phyloP scores from a whole-genome alignment of 2,888 invertebrate species.

The Fragum whitleyi region DNA sequence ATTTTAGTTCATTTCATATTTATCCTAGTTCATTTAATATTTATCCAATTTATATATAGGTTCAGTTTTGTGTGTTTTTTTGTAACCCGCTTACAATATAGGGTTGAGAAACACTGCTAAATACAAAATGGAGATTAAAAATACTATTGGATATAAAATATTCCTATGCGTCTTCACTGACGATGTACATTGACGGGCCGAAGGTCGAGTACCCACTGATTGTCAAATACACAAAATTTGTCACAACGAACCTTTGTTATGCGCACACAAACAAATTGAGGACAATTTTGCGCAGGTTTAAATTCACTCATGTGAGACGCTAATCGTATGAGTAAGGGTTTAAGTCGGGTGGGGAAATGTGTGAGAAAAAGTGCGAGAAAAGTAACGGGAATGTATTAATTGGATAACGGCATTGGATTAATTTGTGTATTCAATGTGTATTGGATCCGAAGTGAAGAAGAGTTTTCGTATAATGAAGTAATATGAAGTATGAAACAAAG shows the following conservation, averaged over 20 bases:
- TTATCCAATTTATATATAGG: too few species aligned
- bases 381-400: conserved; percentile 15
- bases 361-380: conserved; percentile 9
- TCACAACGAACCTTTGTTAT: conserved; percentile 74
- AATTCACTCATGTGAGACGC: conserved; percentile 47
- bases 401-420: background rate
- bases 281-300: conserved; percentile 69
- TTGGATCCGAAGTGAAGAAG: background rate
- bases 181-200: too few species aligned
- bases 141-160: too few species aligned
- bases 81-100: too few species aligned
- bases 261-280: conserved; percentile 68
- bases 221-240: conserved; percentile 52
- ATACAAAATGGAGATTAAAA: too few species aligned
- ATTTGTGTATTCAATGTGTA: conserved; percentile 16
- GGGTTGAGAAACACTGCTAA: too few species aligned
- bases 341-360: conserved; percentile 28
- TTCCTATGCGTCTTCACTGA: too few species aligned
- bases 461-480: background rate
- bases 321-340: conserved; percentile 9
- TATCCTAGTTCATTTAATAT: too few species aligned
- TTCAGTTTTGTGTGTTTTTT: too few species aligned
- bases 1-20: too few species aligned
- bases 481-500: background rate
- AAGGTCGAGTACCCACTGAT: background rate